Conservation (phyloP, 2,797 vertebrate species). For the Microtus californicus region DNA sequence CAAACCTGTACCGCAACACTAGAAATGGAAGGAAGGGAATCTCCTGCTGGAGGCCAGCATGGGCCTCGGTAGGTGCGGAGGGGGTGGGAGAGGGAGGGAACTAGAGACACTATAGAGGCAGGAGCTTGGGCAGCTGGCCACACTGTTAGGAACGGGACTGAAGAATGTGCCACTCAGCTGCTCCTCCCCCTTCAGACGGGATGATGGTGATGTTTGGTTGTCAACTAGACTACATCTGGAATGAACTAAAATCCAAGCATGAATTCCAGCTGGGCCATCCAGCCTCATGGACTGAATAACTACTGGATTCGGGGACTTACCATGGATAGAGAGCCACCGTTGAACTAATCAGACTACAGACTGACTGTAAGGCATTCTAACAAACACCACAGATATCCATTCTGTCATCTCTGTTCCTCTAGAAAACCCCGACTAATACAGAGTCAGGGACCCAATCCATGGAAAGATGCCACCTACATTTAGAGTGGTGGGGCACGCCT, state of each 20-base stretch:
- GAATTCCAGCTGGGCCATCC: background rate
- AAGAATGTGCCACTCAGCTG: background rate
- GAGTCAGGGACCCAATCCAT: background rate
- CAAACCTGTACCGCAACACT: background rate
- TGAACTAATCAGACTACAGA: background rate
- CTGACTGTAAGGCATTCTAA: too few species aligned
- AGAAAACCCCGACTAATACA: background rate
- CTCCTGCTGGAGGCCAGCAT: background rate
- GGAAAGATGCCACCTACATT: too few species aligned
- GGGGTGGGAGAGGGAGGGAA: background rate
- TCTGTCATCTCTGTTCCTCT: background rate
- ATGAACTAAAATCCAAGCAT: background rate
- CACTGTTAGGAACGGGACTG: too few species aligned
- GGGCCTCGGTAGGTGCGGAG: background rate
- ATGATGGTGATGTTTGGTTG: background rate
- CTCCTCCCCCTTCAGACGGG: background rate
- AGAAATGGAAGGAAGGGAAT: background rate
- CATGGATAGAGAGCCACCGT: background rate
- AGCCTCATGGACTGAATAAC: background rate
- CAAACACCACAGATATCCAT: background rate
- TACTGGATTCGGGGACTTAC: background rate
- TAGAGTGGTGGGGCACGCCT: background rate
- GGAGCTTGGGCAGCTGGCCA: background rate
- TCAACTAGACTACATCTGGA: background rate
- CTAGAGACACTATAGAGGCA: background rate